Conservation (phyloP, 2,888 invertebrate species). For the Amphipoea lucens region DNA sequence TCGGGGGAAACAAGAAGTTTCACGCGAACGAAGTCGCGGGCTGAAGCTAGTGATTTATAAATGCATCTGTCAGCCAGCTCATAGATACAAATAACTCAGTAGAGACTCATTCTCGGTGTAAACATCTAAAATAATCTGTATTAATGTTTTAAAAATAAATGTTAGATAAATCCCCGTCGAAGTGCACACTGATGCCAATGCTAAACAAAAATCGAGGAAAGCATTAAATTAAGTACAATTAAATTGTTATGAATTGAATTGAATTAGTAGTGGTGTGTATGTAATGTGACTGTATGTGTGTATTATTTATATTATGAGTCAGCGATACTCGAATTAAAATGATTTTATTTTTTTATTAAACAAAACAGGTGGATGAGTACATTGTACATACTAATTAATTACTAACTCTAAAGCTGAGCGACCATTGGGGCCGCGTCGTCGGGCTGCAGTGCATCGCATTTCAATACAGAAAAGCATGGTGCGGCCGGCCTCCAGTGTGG, state of each 20-base stretch:
- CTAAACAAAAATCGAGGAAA: slow-evolving; percentile 37
- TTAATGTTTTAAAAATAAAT: slow-evolving; percentile 14
- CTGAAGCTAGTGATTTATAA: neutral
- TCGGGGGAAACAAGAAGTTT: too few species aligned
- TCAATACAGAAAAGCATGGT: neutral
- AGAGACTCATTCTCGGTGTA: neutral
- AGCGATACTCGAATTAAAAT: too few species aligned
- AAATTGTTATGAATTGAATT: neutral
- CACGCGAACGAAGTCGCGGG: too few species aligned
- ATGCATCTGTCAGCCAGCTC: neutral
- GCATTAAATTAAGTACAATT: too few species aligned
- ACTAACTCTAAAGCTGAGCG: neutral
- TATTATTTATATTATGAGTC: too few species aligned
- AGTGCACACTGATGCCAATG: slow-evolving; percentile 16
- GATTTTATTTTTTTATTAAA: too few species aligned
- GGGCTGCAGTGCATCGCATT: neutral
- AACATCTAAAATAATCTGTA: slow-evolving; percentile 8
- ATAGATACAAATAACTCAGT: neutral
- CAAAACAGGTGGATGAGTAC: slow-evolving; percentile 6
- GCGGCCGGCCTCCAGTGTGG: neutral
- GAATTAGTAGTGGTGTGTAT: too few species aligned
- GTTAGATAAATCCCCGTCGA: neutral
- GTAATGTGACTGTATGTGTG: too few species aligned
- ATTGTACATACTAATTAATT: neutral
- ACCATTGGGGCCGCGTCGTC: neutral